Evolutionary conservation across 2,888 invertebrate genomes (phyloP), one percentile per base, ranked within the genome.

Genomic region (Chymomyza amoena): DNA sequence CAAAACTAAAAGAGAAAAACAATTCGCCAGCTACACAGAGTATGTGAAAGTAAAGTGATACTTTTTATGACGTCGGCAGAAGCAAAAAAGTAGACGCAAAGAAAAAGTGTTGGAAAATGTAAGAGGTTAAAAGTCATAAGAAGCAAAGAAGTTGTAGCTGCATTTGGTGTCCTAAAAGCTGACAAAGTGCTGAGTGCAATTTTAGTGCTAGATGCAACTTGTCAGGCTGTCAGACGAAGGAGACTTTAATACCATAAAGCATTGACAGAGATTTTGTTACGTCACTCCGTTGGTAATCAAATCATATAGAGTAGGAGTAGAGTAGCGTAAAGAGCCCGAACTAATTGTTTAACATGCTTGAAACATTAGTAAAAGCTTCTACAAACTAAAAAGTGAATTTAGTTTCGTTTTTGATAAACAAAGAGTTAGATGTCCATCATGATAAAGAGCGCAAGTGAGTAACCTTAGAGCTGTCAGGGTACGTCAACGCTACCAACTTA

Each of bases 141-240:
- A 60, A 52, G 68, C 66, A 75, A 72, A 78, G 73, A 76, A 78
- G 81, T 84, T 70, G 79, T 75, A 76, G 74, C 86, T 86, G 88
- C 83, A 87, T 80, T 80, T 77, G 75, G 81, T 81, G 1, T 51
- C 51, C 84, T 85, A 73, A 83, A 76, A 86, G 84, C 84, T 84
- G 84, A 87, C 84, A 84, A 87, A 84, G 81, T 87, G 88, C 81
- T 81, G 84, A 87, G 88, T 84, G 88, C 84, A 87, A 85, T 87
- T 85, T 45, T 10, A 45, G 39, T 45, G 39, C 39, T 13, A 45
- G 13, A 45, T 45, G 39, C 39, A 45, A 45, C 13, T 45, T 13
- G 39, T 45, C 39, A 84, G 79, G 81, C 73, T 73, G 72, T 66
- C 62, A 13, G 10, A 13, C 39, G 39, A 2, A 4, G 10, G 1